Evolutionary conservation across 2,113 vertebrate species (phyloP).

Genomic region (Eira barbara): DNA sequence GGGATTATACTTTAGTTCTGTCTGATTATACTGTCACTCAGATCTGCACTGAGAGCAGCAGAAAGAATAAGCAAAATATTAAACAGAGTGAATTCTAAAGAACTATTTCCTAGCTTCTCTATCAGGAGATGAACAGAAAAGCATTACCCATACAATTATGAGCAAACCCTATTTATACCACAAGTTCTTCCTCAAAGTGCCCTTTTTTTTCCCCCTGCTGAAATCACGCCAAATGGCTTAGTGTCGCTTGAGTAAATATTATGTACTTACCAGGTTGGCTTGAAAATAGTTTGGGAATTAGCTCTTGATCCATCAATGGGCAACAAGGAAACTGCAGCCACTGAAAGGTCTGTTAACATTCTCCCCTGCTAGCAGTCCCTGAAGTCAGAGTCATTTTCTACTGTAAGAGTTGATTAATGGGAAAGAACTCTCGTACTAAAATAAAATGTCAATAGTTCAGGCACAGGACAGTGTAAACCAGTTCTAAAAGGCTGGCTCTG

Average conservation of each 20-base stretch:
- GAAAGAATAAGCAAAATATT: background rate
- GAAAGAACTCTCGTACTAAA: background rate
- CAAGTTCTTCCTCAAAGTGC: background rate
- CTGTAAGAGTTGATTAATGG: constrained; percentile 12
- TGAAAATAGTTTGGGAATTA: constrained; percentile 47
- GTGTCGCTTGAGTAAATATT: constrained; percentile 18
- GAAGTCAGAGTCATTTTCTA: background rate
- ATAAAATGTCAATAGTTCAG: background rate
- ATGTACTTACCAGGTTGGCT: background rate
- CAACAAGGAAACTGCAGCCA: background rate
- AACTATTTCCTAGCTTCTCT: background rate
- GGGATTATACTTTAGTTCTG: background rate
- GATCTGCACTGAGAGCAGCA: background rate
- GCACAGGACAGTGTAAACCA: background rate
- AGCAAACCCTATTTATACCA: background rate
- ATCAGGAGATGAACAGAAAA: background rate
- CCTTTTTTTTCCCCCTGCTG: background rate
- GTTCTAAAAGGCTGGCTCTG: background rate
- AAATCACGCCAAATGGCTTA: constrained; percentile 35
- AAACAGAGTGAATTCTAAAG: background rate
- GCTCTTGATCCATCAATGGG: background rate
- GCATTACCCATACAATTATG: background rate
- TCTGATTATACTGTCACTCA: background rate
- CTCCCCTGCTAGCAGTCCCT: accelerated
- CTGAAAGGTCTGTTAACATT: background rate